phyloP scores from a whole-genome alignment of 2,888 invertebrate genomes.

The Nycteola revayana region DNA sequence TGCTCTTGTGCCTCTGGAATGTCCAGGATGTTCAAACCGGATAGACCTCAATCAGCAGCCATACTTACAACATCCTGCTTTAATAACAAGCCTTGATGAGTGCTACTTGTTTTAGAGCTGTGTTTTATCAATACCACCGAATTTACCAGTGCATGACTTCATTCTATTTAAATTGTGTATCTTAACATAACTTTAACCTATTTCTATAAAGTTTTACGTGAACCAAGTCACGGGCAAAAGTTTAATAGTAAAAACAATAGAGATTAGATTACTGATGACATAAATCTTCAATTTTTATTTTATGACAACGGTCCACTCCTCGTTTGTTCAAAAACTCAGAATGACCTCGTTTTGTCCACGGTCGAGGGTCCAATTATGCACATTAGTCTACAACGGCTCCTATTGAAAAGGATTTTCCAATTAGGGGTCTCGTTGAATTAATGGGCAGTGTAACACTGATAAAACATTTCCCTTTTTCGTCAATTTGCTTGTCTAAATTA shows the following conservation, averaged over 20 bases:
- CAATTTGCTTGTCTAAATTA: constrained; percentile 41
- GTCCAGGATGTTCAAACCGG: constrained; percentile 43
- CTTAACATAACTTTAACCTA: no score
- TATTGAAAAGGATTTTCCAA: constrained; percentile 65
- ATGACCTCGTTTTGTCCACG: constrained; percentile 55
- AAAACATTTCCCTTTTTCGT: constrained; percentile 51
- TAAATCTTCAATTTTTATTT: constrained; percentile 35
- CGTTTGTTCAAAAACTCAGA: constrained; percentile 38
- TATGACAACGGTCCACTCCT: constrained; percentile 34
- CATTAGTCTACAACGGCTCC: constrained; percentile 52
- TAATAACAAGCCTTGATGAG: constrained; percentile 29
- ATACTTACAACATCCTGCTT: constrained; percentile 48
- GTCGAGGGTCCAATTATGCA: constrained; percentile 62
- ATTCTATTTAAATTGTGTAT: no score
- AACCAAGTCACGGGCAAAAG: no score
- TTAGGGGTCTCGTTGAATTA: constrained; percentile 63
- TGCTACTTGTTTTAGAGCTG: constrained; percentile 14
- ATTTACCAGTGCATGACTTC: no score
- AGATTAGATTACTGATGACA: constrained; percentile 14
- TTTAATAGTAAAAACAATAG: constrained; percentile 5
- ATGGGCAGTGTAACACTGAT: constrained; percentile 52
- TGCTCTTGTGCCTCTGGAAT: constrained; percentile 36
- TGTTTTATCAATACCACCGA: not conserved
- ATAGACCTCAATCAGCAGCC: constrained; percentile 47
- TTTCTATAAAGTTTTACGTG: no score